Evolutionary conservation across 2,113 vertebrate genomes (phyloP), one percentile per base, ranked within the genome.

Genomic region (Hemichromis elongatus): DNA sequence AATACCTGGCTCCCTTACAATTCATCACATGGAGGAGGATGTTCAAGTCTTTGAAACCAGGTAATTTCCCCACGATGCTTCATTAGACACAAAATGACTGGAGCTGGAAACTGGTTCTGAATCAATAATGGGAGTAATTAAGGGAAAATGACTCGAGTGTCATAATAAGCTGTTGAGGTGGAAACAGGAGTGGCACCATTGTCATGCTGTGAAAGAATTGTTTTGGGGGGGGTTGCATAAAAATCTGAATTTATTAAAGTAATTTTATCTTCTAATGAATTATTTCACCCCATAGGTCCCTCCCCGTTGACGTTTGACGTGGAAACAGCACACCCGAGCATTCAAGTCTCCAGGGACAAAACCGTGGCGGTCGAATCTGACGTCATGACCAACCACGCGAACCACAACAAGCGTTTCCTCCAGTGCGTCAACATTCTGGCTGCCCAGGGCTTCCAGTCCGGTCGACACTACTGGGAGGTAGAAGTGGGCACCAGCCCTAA

Each of bases 391-490:
- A 82, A 2, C 52, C 70, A 86, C 42, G 79, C 33, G 19, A 90
- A 88, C n/a, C 85, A 89, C 84, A 75, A 30, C n/a, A 95, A 95
- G 66, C 96, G 97, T 28, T 98, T 98, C 90, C 61, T 94, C 2
- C 96, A 97, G 94, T 97, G 97, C 0, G 96, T 98, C 80, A 98
- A 97, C 0, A 88, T 97, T 16, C 93, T 98, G 80, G 92, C 93
- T 2, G 68, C 89, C 0, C 96, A 96, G 91, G 92, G 94, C 61
- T 97, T 97, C 9, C 78, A 92, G 79, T 91, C 90, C 0, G 97
- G 97, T 45, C 94, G 3, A 10, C 97, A 97, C 93, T 98, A 97
- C 92, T 97, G 97, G 97, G 97, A 98, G 90, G 97, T 97, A 9
- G 96, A 95, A 45, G 97, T 98, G 86, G 96, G 96, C 78, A 91